Evolutionary conservation across 1,140 invertebrate genomes (phyloP).

Genomic region (Lepidurus packardi): DNA sequence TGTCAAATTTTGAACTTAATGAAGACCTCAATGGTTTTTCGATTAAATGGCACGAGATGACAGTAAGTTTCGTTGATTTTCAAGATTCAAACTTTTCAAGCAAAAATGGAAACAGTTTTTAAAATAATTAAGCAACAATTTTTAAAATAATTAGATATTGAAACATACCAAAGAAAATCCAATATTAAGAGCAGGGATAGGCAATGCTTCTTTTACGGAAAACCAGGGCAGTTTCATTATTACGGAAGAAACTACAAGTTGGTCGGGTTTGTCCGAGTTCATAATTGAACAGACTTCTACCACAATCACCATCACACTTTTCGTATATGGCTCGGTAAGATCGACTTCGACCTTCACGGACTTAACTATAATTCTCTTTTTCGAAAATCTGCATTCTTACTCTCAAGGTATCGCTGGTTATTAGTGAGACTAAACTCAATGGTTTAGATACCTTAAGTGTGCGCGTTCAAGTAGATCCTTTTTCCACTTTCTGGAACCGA

Average conservation of each 20-base stretch:
- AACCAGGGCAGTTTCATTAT: constrained; percentile 28
- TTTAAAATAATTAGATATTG: constrained; percentile 29
- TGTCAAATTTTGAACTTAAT: not conserved
- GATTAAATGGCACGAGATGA: not conserved
- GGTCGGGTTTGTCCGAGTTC: constrained; percentile 1
- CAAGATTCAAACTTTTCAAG: not conserved
- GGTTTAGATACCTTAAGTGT: constrained; percentile 1
- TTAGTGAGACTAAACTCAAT: not conserved
- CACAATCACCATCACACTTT: not conserved
- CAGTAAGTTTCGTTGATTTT: not conserved
- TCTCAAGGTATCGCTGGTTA: not conserved
- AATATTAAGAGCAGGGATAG: constrained; percentile 11
- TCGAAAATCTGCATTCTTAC: not conserved
- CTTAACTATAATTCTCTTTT: not conserved
- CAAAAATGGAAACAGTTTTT: constrained; percentile 13
- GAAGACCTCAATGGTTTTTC: not conserved
- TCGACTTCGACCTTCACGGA: not conserved
- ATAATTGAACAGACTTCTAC: not conserved
- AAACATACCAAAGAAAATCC: not conserved
- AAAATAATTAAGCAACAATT: constrained; percentile 28
- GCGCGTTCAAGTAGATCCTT: not conserved
- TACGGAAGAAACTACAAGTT: not conserved
- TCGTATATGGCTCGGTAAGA: not conserved
- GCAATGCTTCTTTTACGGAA: constrained; percentile 5
- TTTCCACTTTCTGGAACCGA: not conserved